A percentile compares a stretch with the other conserved stretches of the same genome.
Conservation (phyloP, 2,797 vertebrate genomes). For the Pipistrellus pygmaeus region DNA sequence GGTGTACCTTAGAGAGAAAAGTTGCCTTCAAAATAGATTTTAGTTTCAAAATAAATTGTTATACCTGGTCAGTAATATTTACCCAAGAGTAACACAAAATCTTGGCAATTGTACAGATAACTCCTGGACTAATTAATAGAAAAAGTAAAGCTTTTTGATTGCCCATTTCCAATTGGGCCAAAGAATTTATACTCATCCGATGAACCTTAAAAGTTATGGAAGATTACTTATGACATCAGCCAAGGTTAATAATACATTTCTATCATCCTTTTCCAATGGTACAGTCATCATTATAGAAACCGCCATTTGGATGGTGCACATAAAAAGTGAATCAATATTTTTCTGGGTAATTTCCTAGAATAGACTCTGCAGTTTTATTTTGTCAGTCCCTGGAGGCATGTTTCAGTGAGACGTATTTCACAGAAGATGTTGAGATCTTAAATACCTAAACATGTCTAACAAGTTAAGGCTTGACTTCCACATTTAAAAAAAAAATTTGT, state of each 20-base stretch:
- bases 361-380: neutral
- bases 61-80: neutral
- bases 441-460: neutral
- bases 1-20: neutral
- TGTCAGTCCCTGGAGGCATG: conserved; percentile 18
- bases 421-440: neutral
- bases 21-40: neutral
- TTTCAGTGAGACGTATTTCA: neutral
- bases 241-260: conserved; percentile 11
- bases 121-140: neutral
- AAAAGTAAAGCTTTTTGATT: neutral
- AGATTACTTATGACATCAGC: neutral
- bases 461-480: conserved; percentile 5
- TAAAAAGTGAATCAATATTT: neutral
- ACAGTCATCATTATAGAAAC: neutral
- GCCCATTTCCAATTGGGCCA: neutral
- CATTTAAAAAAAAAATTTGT: neutral
- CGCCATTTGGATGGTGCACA: neutral
- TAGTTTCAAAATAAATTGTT: neutral
- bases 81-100: neutral
- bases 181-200: neutral
- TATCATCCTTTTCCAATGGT: neutral
- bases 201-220: conserved; percentile 1
- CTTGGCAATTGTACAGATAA: neutral
- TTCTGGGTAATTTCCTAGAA: conserved; percentile 42